Evolutionary conservation across 30 jellyfish, hydroid and myxozoan genomes (phyloP), one percentile per base, ranked within the genome.

Genomic region (Chrysaora quinquecirrha): DNA sequence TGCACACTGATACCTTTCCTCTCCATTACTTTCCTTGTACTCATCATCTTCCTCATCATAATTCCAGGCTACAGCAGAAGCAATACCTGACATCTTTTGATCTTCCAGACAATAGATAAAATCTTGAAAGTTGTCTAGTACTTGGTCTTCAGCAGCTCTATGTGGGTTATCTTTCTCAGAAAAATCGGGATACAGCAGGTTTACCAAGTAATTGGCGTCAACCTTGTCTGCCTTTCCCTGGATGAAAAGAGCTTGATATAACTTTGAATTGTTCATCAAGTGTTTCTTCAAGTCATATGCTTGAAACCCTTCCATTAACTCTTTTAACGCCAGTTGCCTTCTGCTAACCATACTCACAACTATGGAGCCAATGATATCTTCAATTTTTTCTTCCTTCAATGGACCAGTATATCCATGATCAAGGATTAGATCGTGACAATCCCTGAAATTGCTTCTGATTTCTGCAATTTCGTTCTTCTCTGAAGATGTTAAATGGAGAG

Each of bases 61-160:
- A 52, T 52, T 52, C 68, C 68, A 52, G 68, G 68, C 68, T 52
- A 52, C 68, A 52, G 68, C 68, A 52, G 68, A 52, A 52, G 68
- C 68, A 20, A 52, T 52, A 52, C 68, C 25, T 52, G 68, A 52
- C 76, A 64, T 32, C 27, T 64, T 64, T 32, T 32, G 28, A 64
- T 64, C 76, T 64, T 64, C 76, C 21, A 64, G 50, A 64, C 50
- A 29, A 32, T 3, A 64, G 76, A 64, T 29, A 27, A 64, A 64
- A 64, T 21, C 49, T 64, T 64, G 76, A 29, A 64, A 27, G 76
- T 32, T 27, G 76, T 64, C 76, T 32, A 64, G 50, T 64, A 64
- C 20, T 29, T 29, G 48, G 50, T 64, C 76, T 64, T 64, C 76
- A 32, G 50, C 50, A 64, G 76, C 76, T 64, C 76, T 29, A 64